Percentiles rank a stretch among this genome's conserved stretches.
Conservation (phyloP, 2,113 vertebrate species). For the Channa maculata region DNA sequence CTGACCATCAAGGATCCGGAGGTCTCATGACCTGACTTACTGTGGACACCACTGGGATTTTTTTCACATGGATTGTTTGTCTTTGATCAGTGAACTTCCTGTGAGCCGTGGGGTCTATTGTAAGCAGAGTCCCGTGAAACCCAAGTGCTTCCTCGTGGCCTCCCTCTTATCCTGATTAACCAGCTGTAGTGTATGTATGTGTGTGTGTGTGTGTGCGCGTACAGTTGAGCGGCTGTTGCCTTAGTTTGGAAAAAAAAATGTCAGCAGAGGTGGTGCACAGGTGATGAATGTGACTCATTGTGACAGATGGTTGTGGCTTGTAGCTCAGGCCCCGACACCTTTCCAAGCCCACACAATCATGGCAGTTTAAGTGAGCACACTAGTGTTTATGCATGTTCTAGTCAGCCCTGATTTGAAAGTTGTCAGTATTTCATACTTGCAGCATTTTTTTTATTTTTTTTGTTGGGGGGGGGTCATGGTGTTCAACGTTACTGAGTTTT, state of each 20-base stretch:
- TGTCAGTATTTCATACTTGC: too few species aligned
- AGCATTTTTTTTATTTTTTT: too few species aligned
- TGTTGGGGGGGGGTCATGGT: neutral
- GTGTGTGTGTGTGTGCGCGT: neutral
- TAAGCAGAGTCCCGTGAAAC: conserved; percentile 68
- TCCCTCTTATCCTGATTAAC: conserved; percentile 57
- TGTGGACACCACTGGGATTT: conserved; percentile 59
- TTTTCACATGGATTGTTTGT: conserved; percentile 30
- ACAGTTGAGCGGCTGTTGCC: conserved; percentile 25
- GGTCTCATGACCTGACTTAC: conserved; percentile 56
- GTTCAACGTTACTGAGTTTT: neutral
- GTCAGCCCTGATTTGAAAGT: neutral
- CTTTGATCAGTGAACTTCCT: conserved; percentile 53
- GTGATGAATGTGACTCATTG: conserved; percentile 56
- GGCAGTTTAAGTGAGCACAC: conserved; percentile 31
- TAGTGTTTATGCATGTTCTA: conserved; percentile 22
- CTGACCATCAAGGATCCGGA: conserved; percentile 22
- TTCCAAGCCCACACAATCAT: conserved; percentile 39
- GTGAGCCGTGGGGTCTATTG: conserved; percentile 55
- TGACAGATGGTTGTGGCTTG: conserved; percentile 51
- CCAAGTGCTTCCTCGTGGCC: conserved; percentile 74
- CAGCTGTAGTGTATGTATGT: conserved; percentile 48
- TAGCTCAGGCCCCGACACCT: conserved; percentile 36
- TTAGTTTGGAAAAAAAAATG: conserved; percentile 14
- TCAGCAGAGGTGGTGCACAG: conserved; percentile 29